Conservation (phyloP, 2,797 vertebrate species). For the Todus mexicanus region DNA sequence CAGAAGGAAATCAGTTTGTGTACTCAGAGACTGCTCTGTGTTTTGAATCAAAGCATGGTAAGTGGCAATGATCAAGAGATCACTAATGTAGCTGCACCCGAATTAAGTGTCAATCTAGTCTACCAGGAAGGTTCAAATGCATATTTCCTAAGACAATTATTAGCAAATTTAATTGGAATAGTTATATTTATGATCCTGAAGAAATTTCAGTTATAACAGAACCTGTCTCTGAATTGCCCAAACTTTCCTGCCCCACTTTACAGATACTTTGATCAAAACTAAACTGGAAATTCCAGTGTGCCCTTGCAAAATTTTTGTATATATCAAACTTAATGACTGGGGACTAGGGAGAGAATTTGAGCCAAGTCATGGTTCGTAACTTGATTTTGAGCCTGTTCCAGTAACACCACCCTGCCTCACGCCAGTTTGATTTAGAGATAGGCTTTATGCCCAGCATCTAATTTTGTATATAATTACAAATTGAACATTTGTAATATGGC, state of each 20-base stretch:
- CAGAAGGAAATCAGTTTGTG: neutral
- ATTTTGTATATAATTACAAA: slow-evolving; percentile 35
- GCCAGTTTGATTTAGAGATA: slow-evolving; percentile 49
- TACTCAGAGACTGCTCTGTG: neutral
- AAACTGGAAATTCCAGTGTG: neutral
- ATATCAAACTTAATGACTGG: slow-evolving; percentile 29
- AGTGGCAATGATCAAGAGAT: neutral
- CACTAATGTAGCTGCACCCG: neutral
- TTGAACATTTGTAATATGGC: neutral
- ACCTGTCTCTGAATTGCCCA: neutral
- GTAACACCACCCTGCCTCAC: slow-evolving; percentile 25
- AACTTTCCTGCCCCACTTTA: neutral
- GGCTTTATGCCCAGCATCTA: slow-evolving; percentile 10
- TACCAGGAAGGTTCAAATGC: neutral
- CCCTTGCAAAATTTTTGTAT: neutral
- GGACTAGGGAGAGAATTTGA: neutral
- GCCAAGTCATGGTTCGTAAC: slow-evolving; percentile 41
- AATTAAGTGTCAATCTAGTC: slow-evolving; percentile 11
- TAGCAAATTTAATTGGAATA: neutral
- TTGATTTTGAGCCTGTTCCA: slow-evolving; percentile 40
- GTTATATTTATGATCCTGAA: neutral
- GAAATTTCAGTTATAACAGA: neutral
- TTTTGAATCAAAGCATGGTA: neutral
- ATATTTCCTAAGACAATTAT: neutral
- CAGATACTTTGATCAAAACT: neutral